Base-by-base conservation (phyloP, 2,888 invertebrate species). In the Agriopis aurantiaria region DNA sequence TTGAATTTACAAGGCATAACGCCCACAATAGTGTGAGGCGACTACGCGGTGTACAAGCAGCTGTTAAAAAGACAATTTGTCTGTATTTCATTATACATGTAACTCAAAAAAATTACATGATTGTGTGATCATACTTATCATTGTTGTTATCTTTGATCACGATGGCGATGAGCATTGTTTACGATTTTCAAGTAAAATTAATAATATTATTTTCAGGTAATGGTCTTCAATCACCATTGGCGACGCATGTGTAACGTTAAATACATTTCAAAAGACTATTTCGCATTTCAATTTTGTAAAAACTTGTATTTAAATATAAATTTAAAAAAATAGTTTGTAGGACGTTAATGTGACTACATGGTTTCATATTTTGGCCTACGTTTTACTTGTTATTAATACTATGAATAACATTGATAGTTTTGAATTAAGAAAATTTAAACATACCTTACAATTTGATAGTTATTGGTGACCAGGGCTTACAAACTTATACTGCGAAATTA, bases 181-280 rank as follows among this genome's bases (percentile, higher is more conserved):
- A 43, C 0, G 43, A 33, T 33, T 33, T n/a, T 45, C 40, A 17
- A 0, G 43, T 41, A 9, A n/a, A 61, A 45, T 58, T 45, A 55
- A 46, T 0, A 6, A 53, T 68, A 68, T 77, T 78, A 58, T 79
- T 90, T 87, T 57, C 91, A 94, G 95, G 94, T 88, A 93, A 91
- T 72, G 88, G 91, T 43, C 88, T 88, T 45, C 93, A 92, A 77
- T 88, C 90, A 60, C 91, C 96, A 4, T 83, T 96, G 81, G 96
- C 96, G 53, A 96, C 96, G 49, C 96, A 96, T 78, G 96, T 96
- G 82, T 96, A 95, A 95, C 88, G 83, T 80, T 79, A 75, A 78
- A 73, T 72, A 69, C 68, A 63, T 46, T 73, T 77, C 76, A 78
- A 77, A 80, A 76, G 74, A 82, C 77, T 80, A 53, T 80, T 81